These are phyloP conservation scores for Rhadinocentrus ornatus DNA, from an alignment of 2,797 vertebrate species.

Conservation along the genomic window DNA sequence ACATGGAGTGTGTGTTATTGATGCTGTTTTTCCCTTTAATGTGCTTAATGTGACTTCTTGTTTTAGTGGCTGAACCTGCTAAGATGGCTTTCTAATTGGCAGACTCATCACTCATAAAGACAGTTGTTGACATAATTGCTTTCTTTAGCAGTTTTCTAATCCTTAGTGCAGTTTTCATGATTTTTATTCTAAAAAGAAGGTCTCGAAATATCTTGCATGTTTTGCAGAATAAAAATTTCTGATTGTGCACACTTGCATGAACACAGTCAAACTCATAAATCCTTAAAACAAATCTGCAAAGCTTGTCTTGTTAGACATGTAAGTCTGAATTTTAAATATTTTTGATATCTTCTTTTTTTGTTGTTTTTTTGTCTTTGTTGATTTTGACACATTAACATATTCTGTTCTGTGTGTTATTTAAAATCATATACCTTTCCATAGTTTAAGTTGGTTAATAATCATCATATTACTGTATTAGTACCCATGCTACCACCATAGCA, in stretches of 20 bases:
- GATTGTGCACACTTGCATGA: conserved; percentile 11
- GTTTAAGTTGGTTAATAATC: conserved; percentile 56
- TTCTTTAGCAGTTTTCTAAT: conserved; percentile 37
- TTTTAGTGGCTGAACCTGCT: conserved; percentile 52
- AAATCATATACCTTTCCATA: conserved; percentile 57
- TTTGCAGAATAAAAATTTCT: conserved; percentile 9
- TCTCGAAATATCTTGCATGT: not conserved
- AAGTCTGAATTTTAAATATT: conserved; percentile 37
- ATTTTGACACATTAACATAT: conserved; percentile 52
- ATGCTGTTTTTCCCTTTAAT: conserved; percentile 48
- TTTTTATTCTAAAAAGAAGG: conserved; percentile 15
- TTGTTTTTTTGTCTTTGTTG: conserved; percentile 66
- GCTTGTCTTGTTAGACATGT: conserved; percentile 13
- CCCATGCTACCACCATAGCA: conserved; percentile 48
- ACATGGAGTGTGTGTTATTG: conserved; percentile 48
- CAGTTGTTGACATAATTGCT: conserved; percentile 40
- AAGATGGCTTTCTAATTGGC: conserved; percentile 48
- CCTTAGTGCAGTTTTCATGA: not conserved
- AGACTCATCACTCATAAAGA: conserved; percentile 53
- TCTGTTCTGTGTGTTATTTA: conserved; percentile 76
- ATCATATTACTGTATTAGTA: conserved; percentile 70
- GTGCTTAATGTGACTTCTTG: conserved; percentile 53
- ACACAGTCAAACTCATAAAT: conserved; percentile 9
- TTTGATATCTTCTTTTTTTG: conserved; percentile 48
- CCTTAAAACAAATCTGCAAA: not conserved